phyloP scores from a whole-genome alignment of 2,113 vertebrate species.

The Aramus guarauna region DNA sequence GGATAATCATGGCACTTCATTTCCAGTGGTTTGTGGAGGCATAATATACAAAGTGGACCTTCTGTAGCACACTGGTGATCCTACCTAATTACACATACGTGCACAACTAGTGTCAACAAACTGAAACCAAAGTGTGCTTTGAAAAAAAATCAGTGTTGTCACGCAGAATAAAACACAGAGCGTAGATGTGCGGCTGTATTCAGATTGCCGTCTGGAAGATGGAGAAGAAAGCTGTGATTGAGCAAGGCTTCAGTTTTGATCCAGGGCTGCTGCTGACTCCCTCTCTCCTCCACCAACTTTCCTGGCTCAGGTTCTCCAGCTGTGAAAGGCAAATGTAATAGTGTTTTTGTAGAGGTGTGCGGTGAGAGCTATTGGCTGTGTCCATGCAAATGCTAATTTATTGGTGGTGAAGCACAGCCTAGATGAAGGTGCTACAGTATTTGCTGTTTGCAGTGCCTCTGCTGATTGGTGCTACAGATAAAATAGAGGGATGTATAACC shows the following conservation, averaged over 20 bases:
- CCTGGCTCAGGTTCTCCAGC: background rate
- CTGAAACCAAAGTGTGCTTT: background rate
- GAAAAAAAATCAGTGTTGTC: background rate
- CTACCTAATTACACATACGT: background rate
- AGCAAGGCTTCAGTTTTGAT: background rate
- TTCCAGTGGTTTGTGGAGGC: slow-evolving; percentile 36
- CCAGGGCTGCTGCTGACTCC: background rate
- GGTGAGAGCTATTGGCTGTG: background rate
- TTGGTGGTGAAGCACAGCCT: background rate
- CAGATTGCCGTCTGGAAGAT: background rate
- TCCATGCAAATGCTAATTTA: background rate
- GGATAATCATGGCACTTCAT: background rate
- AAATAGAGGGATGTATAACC: background rate
- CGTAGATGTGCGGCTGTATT: background rate
- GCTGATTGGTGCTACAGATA: background rate
- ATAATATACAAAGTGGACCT: background rate
- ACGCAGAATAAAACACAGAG: background rate
- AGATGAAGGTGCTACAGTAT: background rate
- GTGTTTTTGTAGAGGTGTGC: background rate
- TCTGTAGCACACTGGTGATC: background rate
- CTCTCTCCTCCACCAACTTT: background rate
- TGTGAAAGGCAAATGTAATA: background rate
- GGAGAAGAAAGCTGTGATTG: background rate
- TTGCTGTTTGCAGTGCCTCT: background rate
- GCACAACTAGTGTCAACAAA: background rate